Evolutionary conservation across 1,140 invertebrate genomes (phyloP), one percentile per base, ranked within the genome.

Genomic region (Asobara japonica): DNA sequence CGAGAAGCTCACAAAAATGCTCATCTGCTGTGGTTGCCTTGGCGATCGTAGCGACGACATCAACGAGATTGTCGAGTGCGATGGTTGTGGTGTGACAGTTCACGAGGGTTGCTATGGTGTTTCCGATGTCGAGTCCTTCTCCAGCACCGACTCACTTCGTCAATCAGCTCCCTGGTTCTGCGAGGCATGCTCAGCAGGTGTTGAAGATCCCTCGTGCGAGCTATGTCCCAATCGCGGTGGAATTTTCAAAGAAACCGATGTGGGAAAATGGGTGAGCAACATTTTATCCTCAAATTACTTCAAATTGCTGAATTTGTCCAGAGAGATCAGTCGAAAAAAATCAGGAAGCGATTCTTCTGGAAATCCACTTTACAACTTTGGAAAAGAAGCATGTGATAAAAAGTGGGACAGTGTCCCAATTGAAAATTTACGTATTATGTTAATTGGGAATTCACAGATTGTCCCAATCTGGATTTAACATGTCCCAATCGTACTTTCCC

Each of bases 81-180:
- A 99, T 89, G 93, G 94, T 30, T 99, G 97, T 88, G 96, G 96
- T 13, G 94, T 98, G 0, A 96, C 95, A 73, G 97, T 98, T 10
- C 97, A 99, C 88, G 97, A 99, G 91, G 96, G 93, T 92, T 98
- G 97, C 84, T 98, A 98, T 88, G 96, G 96, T n/a, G 94, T 98
- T 27, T 96, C 95, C 56, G 97, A 98, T 80, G 93, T 93, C 30
- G 93, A 94, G 27, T 97, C 96, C 88, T 92, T 96, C 71, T 94
- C 94, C 1, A 96, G 95, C 82, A 95, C 94, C 16, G 93, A 94
- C 67, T 98, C 96, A 7, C 93, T 96, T 0, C 95, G 95, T 62
- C 96, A 96, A 36, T 98, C 97, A 1, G 97, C 97, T 77, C 97
- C 97, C 0, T 99, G 97, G 97, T 98, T 98, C 86, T 99, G 97